Base-by-base conservation (phyloP, 1,140 invertebrate genomes). In the Diabrotica undecimpunctata region DNA sequence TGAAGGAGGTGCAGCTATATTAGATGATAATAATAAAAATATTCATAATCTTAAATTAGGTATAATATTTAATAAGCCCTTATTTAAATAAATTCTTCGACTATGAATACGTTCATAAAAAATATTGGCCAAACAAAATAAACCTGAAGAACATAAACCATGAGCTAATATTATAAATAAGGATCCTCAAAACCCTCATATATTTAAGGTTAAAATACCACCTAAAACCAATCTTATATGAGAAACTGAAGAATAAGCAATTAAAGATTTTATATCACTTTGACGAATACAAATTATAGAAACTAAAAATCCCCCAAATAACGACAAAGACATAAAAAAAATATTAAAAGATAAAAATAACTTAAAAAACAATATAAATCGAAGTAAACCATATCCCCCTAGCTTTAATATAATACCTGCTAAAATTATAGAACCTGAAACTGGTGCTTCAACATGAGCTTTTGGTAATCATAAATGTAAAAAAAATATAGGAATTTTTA, bases 381-480 rank as follows among this genome's bases (percentile, higher is more conserved):
- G 85, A 57, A 87, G 73, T 67, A 89, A 67, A 0, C 86, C 86
- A 82, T 85, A 87, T 6, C 81, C 84, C 5, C 86, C 87, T 81
- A 89, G 82, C 78, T 89, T 90, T 78, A 89, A 79, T 75, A 89
- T 80, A 78, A 89, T 77, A 0, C 83, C 87, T 52, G 87, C 87
- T 78, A 89, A 86, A 85, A 89, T 84, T 79, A 89, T 88, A 46
- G 87, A 88, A 6, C 86, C 86, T 56, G 81, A 82, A 76, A 88
- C 74, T n/a, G 87, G 86, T 70, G 87, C 86, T 74, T 90, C 87
- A 14, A 90, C 87, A 86, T 89, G 87, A 81, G 87, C 87, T 62
- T 88, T 88, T 58, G 87, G 87, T 60, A 90, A 78, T 77, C 88
- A 89, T 73, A 88, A 81, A 85, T 89, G 87, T 81, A 87, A 67